phyloP scores from a whole-genome alignment of 2,113 vertebrate genomes.

The Seriola dumerili region DNA sequence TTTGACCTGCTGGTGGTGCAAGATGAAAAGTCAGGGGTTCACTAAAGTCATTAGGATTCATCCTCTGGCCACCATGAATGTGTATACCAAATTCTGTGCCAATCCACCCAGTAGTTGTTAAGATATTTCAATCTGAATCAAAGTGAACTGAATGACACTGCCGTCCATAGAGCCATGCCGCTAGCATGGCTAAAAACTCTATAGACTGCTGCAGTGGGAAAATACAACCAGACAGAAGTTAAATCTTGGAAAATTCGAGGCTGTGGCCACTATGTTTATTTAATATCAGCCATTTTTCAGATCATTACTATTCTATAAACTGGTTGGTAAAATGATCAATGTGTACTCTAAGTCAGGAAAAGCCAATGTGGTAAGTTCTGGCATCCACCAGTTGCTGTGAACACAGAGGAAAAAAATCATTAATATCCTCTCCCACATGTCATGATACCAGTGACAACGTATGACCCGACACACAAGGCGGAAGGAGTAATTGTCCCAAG shows the following conservation, averaged over 20 bases:
- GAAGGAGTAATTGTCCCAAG: conserved; percentile 41
- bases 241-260: conserved; percentile 51
- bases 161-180: conserved; percentile 2
- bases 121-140: conserved; percentile 15
- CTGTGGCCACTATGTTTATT: conserved; percentile 61
- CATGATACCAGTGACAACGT: conserved; percentile 57
- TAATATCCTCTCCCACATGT: conserved; percentile 48
- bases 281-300: conserved; percentile 67
- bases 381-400: conserved; percentile 48
- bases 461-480: conserved; percentile 29
- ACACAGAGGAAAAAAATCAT: conserved; percentile 43
- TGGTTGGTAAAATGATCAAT: conserved; percentile 68
- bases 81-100: neutral
- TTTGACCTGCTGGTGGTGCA: neutral
- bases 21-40: conserved; percentile 1
- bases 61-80: neutral
- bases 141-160: conserved; percentile 1
- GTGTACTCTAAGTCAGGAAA: conserved; percentile 41
- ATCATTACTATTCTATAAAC: conserved; percentile 64
- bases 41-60: neutral
- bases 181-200: conserved; percentile 29
- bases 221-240: conserved; percentile 51
- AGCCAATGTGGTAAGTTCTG: conserved; percentile 62
- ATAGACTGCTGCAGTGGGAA: conserved; percentile 36
- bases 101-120: neutral